Percentiles rank a stretch among this genome's conserved stretches.
phyloP scores from a whole-genome alignment of 2,113 vertebrate genomes.

The Balaeniceps rex region DNA sequence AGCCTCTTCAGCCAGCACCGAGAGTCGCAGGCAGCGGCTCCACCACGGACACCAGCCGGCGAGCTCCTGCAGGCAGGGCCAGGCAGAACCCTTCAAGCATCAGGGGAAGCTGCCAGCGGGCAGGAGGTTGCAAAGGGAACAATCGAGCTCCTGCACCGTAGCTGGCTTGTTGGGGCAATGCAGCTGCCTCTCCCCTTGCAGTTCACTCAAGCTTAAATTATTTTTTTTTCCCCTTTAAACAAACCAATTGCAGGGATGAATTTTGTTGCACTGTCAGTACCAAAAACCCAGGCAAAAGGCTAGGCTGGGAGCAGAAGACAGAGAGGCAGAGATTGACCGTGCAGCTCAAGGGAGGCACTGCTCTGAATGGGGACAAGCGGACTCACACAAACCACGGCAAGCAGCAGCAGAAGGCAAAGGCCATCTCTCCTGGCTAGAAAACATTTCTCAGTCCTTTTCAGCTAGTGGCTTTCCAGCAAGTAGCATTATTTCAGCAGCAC shows the following conservation, averaged over 20 bases:
- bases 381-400: background rate
- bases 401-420: background rate
- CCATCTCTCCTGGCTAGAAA: background rate
- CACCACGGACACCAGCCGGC: rapidly evolving
- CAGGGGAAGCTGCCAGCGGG: background rate
- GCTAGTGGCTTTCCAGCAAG: background rate
- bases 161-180: background rate
- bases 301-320: background rate
- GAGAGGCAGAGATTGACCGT: background rate
- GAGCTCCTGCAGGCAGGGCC: background rate
- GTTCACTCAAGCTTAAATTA: background rate
- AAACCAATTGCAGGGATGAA: background rate
- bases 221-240: background rate
- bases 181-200: background rate
- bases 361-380: background rate
- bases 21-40: background rate
- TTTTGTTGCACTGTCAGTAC: background rate
- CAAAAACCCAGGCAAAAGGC: background rate
- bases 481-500: background rate
- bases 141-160: rapidly evolving
- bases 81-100: background rate
- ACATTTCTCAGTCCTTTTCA: background rate
- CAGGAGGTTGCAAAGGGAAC: background rate
- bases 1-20: background rate
- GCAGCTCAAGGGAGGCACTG: background rate